Base-by-base conservation (phyloP, 2,888 invertebrate genomes). In the Heliconius sara region DNA sequence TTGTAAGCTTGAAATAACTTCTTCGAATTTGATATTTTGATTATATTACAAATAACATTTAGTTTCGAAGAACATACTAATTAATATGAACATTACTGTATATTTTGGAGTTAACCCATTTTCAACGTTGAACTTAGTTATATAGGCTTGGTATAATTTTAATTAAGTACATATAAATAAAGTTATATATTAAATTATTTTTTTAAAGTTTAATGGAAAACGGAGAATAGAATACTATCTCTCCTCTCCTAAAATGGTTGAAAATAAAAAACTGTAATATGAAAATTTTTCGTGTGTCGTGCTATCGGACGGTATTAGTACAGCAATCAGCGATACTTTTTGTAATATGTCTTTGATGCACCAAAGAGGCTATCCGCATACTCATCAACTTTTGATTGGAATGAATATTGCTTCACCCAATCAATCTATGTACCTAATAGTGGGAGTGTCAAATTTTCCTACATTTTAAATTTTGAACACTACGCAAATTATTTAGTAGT, bases 51-150 rank as follows among this genome's bases (percentile, higher is more conserved):
- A 43, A 68, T n/a, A 39, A 68, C n/a, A 68, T 68, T 68, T 68
- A 68, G 68, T 68, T 68, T 68, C 39, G 68, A 68, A 68, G 39
- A 68, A 68, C 68, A 68, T 68, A 43, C 39, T 68, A 68, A 68
- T 68, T 68, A 68, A 68, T 68, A 68, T 68, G 68, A 39, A n/a
- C 68, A 43, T 68, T 68, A 22, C 67, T 34, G 39, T 34, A 12
- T 34, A 67, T 39, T 34, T 67, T 67, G 34, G 39, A 67, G 66
- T 7, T 67, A 34, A 34, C 19, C 34, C 67, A 22, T 66, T 66
- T 66, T 65, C 65, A 65, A 65, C 25, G 27, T 66, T 27, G 0
- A 66, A 66, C 30, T 66, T 30, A 27, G 30, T 66, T 66, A 66
- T 66, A 19, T 30, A 66, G 30, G 27, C 12, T 66, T 66, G 3